Evolutionary conservation across 1,140 invertebrate genomes (phyloP).

Genomic region (Papilio polyxenes): DNA sequence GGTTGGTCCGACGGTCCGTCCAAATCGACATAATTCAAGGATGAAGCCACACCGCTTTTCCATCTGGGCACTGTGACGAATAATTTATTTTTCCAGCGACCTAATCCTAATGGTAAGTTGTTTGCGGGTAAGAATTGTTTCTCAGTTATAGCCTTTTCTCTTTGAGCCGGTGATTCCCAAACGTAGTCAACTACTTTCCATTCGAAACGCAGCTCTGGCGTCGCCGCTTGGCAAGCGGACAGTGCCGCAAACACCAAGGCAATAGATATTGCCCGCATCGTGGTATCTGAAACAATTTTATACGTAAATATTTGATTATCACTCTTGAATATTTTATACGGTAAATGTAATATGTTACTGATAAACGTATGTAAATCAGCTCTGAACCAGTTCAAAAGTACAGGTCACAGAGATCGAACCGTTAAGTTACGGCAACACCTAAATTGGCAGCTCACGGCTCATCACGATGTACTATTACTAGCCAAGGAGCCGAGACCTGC

Average conservation of each 20-base stretch:
- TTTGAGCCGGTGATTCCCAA: constrained; percentile 83
- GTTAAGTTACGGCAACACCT: too few relatives aligned
- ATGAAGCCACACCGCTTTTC: constrained; percentile 87
- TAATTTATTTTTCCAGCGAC: constrained; percentile 87
- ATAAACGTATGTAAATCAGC: too few relatives aligned
- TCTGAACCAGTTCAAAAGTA: too few relatives aligned
- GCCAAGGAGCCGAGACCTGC: too few relatives aligned
- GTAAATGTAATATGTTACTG: too few relatives aligned
- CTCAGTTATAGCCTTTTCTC: constrained; percentile 82
- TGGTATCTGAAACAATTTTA: constrained; percentile 57
- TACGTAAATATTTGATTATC: background rate
- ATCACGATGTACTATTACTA: too few relatives aligned
- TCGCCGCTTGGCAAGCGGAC: constrained; percentile 71
- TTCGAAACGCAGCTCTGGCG: constrained; percentile 85
- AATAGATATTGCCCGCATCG: constrained; percentile 64
- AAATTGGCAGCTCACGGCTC: too few relatives aligned
- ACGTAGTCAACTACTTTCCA: constrained; percentile 86
- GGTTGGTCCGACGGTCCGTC: constrained; percentile 82
- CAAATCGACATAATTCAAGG: constrained; percentile 85
- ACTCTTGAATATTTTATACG: background rate
- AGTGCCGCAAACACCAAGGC: constrained; percentile 59
- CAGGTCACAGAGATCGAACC: too few relatives aligned
- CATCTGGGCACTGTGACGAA: constrained; percentile 89
- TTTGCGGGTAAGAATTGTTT: constrained; percentile 85
- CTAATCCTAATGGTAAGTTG: constrained; percentile 87